Evolutionary conservation across 1,140 invertebrate genomes (phyloP), one percentile per base, ranked within the genome.

Genomic region (Lepidurus arcticus): DNA sequence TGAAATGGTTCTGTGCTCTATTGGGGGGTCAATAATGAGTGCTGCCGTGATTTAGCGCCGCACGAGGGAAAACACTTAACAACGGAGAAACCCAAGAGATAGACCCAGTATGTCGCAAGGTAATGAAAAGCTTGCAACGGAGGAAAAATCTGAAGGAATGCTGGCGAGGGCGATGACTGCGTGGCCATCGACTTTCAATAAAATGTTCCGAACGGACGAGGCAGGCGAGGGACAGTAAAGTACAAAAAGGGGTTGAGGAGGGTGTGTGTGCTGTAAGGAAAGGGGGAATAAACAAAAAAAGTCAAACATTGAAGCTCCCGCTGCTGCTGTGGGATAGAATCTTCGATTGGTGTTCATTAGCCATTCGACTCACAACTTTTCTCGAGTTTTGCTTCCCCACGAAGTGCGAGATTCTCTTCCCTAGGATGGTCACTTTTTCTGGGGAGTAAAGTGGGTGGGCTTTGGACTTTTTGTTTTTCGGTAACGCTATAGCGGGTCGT

Each of bases 301-400:
- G 47, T 65, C 53, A 65, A 65, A 21, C 21, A 21, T 65, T 65
- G 16, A 16, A 16, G 53, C 53, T 9, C 16, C 21, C 8, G 16
- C 53, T 65, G 53, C 53, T n/a, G 21, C 53, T 65, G 53, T 21
- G 16, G n/a, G 4, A 65, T 65, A 65, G 53, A 65, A 65, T 65
- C 53, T 65, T 65, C 13, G 53, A 65, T 13, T 65, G 21, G 53
- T 65, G 53, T 21, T 65, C 53, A 65, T 65, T 65, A 65, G 53
- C 53, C 53, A 65, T 65, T 65, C 53, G 53, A 65, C 53, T 13
- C 53, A 65, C 53, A 65, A 65, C 53, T 65, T 47, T 65, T 65
- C 16, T 65, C 53, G 53, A 65, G 53, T 65, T 65, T 21, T 65
- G 53, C 21, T 65, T 16, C 21, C 13, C 13, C 21, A 65, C 53